These are phyloP conservation scores for Cydia fagiglandana DNA, from an alignment of 1,140 invertebrate genomes.

Conservation along the genomic window DNA sequence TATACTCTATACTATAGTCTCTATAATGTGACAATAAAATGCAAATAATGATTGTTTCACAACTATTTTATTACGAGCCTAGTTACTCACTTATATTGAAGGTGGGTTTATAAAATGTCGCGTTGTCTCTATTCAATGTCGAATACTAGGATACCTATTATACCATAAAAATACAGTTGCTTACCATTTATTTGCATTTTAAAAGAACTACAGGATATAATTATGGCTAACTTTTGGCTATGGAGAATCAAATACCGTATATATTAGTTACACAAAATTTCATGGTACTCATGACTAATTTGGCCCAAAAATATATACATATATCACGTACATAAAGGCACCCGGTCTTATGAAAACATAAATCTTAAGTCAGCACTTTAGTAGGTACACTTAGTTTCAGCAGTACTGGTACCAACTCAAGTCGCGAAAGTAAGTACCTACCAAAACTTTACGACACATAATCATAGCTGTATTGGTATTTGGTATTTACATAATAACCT, in stretches of 20 bases:
- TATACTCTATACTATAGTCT: neutral
- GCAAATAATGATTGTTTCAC: neutral
- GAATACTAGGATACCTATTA: too few species aligned
- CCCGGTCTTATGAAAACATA: neutral
- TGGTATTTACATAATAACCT: neutral
- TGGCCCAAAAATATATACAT: too few species aligned
- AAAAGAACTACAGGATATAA: too few species aligned
- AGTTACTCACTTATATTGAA: neutral
- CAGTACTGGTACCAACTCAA: neutral
- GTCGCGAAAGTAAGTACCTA: neutral
- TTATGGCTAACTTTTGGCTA: too few species aligned
- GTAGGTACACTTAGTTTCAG: too few species aligned
- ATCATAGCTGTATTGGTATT: neutral
- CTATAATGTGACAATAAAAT: neutral
- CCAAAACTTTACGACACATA: constrained; percentile 5
- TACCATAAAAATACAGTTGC: too few species aligned
- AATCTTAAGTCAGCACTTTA: neutral
- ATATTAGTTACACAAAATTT: too few species aligned
- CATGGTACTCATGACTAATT: too few species aligned
- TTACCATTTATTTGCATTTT: too few species aligned
- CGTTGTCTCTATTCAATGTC: too few species aligned
- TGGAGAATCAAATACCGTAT: too few species aligned
- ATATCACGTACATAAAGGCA: too few species aligned
- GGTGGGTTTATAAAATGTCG: neutral
- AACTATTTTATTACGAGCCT: neutral